Evolutionary conservation across 2,888 invertebrate species (phyloP).

Genomic region (Aphidoletes aphidimyza): DNA sequence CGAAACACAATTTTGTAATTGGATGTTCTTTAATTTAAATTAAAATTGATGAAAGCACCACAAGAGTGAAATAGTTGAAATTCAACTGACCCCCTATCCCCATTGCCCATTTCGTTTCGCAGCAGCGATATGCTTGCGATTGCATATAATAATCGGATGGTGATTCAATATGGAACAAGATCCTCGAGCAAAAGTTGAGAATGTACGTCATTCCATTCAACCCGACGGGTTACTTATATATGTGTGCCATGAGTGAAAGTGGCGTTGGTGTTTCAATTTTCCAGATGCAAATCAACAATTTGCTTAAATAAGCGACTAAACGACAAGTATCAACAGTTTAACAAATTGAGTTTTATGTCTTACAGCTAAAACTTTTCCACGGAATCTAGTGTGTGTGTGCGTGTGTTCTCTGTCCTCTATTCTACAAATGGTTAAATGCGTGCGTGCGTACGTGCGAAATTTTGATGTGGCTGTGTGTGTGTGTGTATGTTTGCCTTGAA

Average conservation of each 20-base stretch:
- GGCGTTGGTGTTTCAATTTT: constrained; percentile 75
- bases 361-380: background rate
- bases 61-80: background rate
- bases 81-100: too few relatives aligned
- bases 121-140: background rate
- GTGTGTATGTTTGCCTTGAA: background rate
- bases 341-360: constrained; percentile 10
- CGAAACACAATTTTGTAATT: background rate
- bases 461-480: background rate
- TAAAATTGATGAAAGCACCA: constrained; percentile 17
- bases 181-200: background rate
- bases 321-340: constrained; percentile 11
- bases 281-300: constrained; percentile 73
- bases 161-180: background rate
- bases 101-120: too few relatives aligned
- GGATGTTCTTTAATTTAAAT: background rate
- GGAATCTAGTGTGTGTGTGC: background rate
- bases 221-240: too few relatives aligned
- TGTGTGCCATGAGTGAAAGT: background rate
- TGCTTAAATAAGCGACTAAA: background rate
- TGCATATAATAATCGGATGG: background rate
- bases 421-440: background rate
- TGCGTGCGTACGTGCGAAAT: background rate
- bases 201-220: background rate
- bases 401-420: too few relatives aligned